Conservation (phyloP, 2,113 vertebrate genomes). For the Apteryx mantelli region DNA sequence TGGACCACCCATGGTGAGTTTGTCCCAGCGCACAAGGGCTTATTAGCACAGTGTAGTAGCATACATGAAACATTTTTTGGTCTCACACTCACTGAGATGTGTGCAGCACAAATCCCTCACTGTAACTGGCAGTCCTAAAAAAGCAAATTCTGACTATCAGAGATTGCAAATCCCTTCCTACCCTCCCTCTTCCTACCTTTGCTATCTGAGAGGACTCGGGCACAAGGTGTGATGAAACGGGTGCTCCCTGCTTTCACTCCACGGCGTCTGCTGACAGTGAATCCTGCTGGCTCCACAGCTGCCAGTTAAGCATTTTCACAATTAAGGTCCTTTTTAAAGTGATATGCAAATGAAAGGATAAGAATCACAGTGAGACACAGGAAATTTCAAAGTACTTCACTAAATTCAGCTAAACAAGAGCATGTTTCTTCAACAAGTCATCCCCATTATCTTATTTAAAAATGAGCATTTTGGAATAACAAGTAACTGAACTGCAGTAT, state of each 20-base stretch:
- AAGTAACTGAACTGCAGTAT: neutral
- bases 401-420: neutral
- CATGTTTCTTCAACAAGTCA: neutral
- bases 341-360: neutral
- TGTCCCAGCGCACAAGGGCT: neutral
- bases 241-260: neutral
- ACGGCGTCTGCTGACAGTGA: neutral
- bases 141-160: neutral
- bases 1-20: neutral
- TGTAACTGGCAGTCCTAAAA: neutral
- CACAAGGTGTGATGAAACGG: accelerated
- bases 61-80: accelerated
- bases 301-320: neutral
- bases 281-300: neutral
- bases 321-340: neutral
- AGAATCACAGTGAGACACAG: neutral
- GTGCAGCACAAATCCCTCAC: neutral
- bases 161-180: neutral
- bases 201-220: neutral
- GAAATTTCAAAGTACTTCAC: neutral
- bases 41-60: neutral
- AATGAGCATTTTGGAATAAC: neutral
- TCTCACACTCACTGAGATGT: neutral
- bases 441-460: neutral
- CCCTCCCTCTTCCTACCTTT: neutral